Evolutionary conservation across 2,797 vertebrate species (phyloP).

Genomic region (Salarias fasciatus): DNA sequence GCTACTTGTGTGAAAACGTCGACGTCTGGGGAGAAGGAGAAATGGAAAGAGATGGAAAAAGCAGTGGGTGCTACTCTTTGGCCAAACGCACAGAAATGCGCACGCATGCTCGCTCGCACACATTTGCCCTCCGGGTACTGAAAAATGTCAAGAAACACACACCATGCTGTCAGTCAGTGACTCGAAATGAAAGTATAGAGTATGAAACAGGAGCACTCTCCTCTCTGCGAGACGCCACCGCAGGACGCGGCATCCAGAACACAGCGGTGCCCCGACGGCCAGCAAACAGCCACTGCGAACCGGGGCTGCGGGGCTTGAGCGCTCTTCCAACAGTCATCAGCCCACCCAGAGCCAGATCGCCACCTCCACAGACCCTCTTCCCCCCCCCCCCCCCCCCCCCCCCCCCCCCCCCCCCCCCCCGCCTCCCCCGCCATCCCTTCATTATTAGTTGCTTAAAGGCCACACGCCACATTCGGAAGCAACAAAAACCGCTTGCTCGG

Average conservation of each 20-base stretch:
- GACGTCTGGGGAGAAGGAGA: conserved; percentile 25
- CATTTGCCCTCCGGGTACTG: conserved; percentile 32
- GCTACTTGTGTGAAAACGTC: conserved; percentile 27
- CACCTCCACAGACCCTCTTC: too few relatives aligned
- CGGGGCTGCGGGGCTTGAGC: conserved; percentile 29
- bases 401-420: background rate
- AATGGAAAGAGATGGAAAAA: conserved; percentile 50
- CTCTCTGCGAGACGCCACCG: conserved; percentile 34
- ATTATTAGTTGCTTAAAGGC: conserved; percentile 65
- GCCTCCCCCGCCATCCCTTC: conserved; percentile 12
- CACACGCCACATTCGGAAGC: conserved; percentile 44
- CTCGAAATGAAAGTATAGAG: conserved; percentile 53
- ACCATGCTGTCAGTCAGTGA: conserved; percentile 53
- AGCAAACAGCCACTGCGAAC: conserved; percentile 59
- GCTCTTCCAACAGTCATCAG: conserved; percentile 30
- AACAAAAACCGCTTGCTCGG: conserved; percentile 51
- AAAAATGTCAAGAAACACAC: conserved; percentile 62
- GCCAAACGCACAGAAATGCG: conserved; percentile 38
- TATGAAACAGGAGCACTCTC: conserved; percentile 40
- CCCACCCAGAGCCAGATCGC: background rate
- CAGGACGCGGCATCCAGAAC: conserved; percentile 46
- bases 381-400: too few relatives aligned
- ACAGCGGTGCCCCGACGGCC: conserved; percentile 47
- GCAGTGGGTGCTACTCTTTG: conserved; percentile 40
- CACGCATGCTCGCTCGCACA: conserved; percentile 1